A percentile compares a stretch with the other conserved stretches of the same genome.
These are phyloP conservation scores for Nematolebias whitei DNA, from an alignment of 2,113 vertebrate genomes.

Conservation along the genomic window DNA sequence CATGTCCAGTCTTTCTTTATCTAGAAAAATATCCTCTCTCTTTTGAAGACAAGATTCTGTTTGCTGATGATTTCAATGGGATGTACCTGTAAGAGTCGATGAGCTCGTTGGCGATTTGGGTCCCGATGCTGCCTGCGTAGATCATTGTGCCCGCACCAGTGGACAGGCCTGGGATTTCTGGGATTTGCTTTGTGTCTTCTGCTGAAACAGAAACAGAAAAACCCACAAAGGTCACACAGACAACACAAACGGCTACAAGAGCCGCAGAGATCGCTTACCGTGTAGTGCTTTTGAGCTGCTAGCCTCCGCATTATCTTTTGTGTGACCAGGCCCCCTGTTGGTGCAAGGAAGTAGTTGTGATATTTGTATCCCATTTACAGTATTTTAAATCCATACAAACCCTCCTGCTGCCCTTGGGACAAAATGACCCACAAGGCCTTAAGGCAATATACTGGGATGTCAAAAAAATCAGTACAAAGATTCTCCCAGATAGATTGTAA, in stretches of 20 bases:
- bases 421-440: no score
- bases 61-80: no score
- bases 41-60: background rate
- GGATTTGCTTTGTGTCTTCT: conserved; percentile 78
- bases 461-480: no score
- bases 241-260: background rate
- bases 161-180: conserved; percentile 74
- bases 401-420: no score
- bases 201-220: conserved; percentile 15
- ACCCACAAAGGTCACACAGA: background rate
- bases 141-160: conserved; percentile 80
- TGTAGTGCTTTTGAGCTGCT: conserved; percentile 76
- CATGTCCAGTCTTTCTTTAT: no score
- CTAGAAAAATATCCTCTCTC: no score
- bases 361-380: background rate
- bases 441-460: no score
- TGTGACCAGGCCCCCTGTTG: conserved; percentile 55
- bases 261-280: conserved; percentile 69
- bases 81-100: conserved; percentile 82
- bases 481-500: no score
- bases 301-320: conserved; percentile 51
- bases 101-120: conserved; percentile 84
- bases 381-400: background rate
- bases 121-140: conserved; percentile 86
- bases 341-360: conserved; percentile 17